phyloP scores from a whole-genome alignment of 2,797 vertebrate species.

The Epinephelus malabaricus region DNA sequence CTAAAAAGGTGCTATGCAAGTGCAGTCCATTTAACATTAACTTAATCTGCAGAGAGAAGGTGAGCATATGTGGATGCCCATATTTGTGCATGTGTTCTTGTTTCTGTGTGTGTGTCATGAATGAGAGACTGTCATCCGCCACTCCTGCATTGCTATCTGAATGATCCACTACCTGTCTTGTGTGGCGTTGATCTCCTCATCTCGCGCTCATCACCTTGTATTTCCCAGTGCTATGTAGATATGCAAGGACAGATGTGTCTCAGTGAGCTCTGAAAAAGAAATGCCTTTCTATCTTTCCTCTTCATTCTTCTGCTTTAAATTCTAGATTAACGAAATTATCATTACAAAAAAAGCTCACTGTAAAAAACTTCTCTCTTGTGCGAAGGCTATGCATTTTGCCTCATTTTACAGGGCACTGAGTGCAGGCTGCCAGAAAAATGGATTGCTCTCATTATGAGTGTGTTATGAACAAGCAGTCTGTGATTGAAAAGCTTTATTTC shows the following conservation, averaged over 20 bases:
- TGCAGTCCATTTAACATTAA: too few species aligned
- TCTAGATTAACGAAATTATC: constrained; percentile 19
- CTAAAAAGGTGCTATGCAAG: too few species aligned
- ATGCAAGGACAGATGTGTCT: background rate
- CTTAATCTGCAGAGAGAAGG: background rate
- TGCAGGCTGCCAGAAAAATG: constrained; percentile 67
- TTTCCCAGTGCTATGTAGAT: constrained; percentile 17
- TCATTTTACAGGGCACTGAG: constrained; percentile 48
- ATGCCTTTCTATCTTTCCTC: background rate
- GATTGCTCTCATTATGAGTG: constrained; percentile 74
- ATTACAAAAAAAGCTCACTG: constrained; percentile 10
- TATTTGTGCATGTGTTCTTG: background rate
- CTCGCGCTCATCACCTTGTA: constrained; percentile 11
- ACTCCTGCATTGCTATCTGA: constrained; percentile 8
- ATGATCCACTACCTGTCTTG: constrained; percentile 38
- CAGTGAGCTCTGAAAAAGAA: background rate
- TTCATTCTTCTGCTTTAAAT: constrained; percentile 33
- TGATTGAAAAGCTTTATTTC: constrained; percentile 84
- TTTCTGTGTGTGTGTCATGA: background rate
- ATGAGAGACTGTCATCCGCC: constrained; percentile 14
- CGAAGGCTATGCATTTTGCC: constrained; percentile 27
- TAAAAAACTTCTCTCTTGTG: constrained; percentile 30
- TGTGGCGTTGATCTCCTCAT: constrained; percentile 23
- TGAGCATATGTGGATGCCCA: background rate
- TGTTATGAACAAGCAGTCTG: constrained; percentile 73